Conservation (phyloP, 2,113 vertebrate species). For the Scomber japonicus region DNA sequence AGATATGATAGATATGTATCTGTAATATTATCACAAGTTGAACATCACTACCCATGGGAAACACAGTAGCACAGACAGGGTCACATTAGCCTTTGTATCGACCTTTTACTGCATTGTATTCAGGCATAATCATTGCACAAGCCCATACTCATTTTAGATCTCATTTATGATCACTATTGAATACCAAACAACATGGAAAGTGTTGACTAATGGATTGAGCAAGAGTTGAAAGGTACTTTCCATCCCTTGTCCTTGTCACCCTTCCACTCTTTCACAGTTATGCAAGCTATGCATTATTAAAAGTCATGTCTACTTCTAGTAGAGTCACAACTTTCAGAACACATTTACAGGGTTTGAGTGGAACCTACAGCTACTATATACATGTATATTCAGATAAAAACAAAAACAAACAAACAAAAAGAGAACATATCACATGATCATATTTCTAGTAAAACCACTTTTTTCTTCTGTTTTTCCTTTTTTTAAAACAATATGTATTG, state of each 20-base stretch:
- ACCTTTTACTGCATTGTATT: background rate
- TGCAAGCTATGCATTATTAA: conserved; percentile 55
- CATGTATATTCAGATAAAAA: background rate
- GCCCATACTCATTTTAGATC: background rate
- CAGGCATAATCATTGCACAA: background rate
- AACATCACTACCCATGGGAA: background rate
- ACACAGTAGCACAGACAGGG: background rate
- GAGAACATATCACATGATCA: no score
- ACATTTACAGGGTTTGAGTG: background rate
- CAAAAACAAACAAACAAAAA: background rate
- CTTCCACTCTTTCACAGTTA: conserved; percentile 5
- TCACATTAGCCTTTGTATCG: background rate
- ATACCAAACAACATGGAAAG: background rate
- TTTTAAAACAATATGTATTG: no score
- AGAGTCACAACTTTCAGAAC: conserved; percentile 17
- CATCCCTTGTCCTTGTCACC: background rate
- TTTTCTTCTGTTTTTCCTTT: no score
- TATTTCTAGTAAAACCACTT: no score
- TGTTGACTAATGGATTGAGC: conserved; percentile 3
- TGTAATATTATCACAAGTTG: background rate
- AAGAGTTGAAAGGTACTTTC: background rate
- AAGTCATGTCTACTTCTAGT: conserved; percentile 4
- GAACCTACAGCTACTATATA: background rate
- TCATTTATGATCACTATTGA: background rate
- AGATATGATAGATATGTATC: background rate